Base-by-base conservation (phyloP, 2,113 vertebrate genomes). In the Steatornis caripensis region DNA sequence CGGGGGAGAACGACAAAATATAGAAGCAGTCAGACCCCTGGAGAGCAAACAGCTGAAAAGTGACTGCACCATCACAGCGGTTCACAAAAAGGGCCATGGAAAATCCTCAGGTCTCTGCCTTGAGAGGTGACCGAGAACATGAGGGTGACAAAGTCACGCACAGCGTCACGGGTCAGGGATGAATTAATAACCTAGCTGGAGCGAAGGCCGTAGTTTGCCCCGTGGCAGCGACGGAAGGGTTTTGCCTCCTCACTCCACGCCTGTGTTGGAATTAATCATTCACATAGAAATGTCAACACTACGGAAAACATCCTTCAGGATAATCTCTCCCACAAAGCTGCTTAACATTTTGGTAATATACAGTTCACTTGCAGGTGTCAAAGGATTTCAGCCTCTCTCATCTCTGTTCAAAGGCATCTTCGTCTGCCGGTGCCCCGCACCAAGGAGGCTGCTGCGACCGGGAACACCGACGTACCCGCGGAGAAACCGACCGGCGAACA, bases 301-400 rank as follows among this genome's bases (percentile, higher is more conserved):
- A 45, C 0, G 6, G 70, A 95, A 92, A 90, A 83, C 58, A 90
- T 95, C 89, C 80, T 92, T 89, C 92, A 72, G 86, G 86, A 91
- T 96, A 95, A 95, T 89, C 76, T 92, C 75, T 80, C 92, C 82
- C 86, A 60, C 83, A 95, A 92, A 97, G 92, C 94, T 51, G 84
- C 86, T 94, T 93, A 97, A 91, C 69, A 53, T 93, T 93, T 95
- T 61, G 71, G 53, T 78, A 93, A 81, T 75, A 53, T 0, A 70
- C 69, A 93, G 90, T 91, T 95, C 60, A 55, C 61, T 82, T 69
- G 57, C 45, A 78, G 45, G 80, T 91, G 92, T 87, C 89, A 82
- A 53, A 93, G 83, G 51, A 39, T 78, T 87, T 78, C 77, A 57
- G 86, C 76, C 61, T 64, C 70, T 72, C 95, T 95, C 58, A 16